These are phyloP conservation scores for Corynorhinus townsendii DNA, from an alignment of 2,113 vertebrate genomes.

Conservation along the genomic window DNA sequence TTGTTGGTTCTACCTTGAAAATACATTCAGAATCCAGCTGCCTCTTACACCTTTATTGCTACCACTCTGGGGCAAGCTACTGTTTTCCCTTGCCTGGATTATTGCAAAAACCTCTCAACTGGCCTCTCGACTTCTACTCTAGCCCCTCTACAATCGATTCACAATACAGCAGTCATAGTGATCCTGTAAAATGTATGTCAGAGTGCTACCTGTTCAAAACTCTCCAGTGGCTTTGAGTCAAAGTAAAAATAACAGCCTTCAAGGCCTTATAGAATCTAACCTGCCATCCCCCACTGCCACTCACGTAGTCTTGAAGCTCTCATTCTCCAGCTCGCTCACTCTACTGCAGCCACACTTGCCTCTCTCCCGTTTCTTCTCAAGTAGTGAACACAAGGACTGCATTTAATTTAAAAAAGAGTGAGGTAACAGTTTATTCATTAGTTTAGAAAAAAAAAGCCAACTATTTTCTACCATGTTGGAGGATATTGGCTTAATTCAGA, in stretches of 20 bases:
- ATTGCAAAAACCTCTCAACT: not conserved
- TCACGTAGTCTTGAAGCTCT: not conserved
- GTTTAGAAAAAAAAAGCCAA: conserved; percentile 1
- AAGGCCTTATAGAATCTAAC: not conserved
- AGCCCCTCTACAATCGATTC: not conserved
- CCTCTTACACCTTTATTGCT: not conserved
- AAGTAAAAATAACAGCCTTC: not conserved
- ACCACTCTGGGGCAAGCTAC: not conserved
- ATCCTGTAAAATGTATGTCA: not conserved
- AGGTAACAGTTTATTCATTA: not conserved
- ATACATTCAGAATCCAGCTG: not conserved
- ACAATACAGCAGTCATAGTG: not conserved
- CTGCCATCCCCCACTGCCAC: fast-evolving
- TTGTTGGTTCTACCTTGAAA: not conserved
- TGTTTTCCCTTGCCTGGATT: not conserved
- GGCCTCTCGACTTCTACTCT: not conserved
- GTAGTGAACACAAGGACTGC: not conserved
- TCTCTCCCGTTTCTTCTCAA: not conserved
- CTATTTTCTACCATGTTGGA: not conserved
- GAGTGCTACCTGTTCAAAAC: not conserved
- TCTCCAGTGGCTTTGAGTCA: not conserved
- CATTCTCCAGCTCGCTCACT: not conserved
- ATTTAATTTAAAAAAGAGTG: not conserved
- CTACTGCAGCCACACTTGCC: not conserved
- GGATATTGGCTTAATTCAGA: not conserved